Evolutionary conservation across 2,113 vertebrate genomes (phyloP), one percentile per base, ranked within the genome.

Genomic region (Neopipo cinnamomea): DNA sequence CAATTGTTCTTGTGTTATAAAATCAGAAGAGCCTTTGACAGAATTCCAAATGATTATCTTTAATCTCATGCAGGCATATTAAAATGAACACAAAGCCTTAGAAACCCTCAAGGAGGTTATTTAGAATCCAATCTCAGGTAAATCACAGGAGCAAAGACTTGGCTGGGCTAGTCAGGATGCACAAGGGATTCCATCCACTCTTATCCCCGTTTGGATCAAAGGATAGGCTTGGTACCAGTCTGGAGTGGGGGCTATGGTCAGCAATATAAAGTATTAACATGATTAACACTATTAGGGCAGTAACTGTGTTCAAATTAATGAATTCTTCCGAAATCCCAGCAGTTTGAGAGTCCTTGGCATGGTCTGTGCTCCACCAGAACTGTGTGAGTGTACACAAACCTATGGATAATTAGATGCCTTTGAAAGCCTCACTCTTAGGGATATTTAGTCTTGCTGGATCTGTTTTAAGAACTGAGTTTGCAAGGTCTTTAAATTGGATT

Each of bases 1-100:
- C 96, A 94, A 97, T 98, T 98, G 97, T 97, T 97, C 96, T 95
- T 94, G 93, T 70, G 73, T 96, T 94, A 96, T 96, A 96, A 96
- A 96, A 95, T 92, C 85, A 94, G 56, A 88, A 89, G 88, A 92
- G 61, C 89, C 93, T 97, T 95, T 97, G 97, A 97, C 91, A 86
- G 97, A 92, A 93, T 96, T 97, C 97, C 93, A 94, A 89, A 47
- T 61, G 84, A 97, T 88, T 94, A 95, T 85, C 95, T 97, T 89
- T 87, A 68, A 94, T 95, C 77, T 96, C 91, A 16, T 73, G 92
- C 68, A 93, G 92, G 84, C 78, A 65, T 87, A 96, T 94, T 94
- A 89, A 94, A 96, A 77, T 52, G 75, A 93, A 80, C 66, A 93
- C 91, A 93, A 93, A 96, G 91, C 86, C 85, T 96, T 82, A 91